Evolutionary conservation across 2,113 vertebrate genomes (phyloP).

Genomic region (Nannobrachium achirus): DNA sequence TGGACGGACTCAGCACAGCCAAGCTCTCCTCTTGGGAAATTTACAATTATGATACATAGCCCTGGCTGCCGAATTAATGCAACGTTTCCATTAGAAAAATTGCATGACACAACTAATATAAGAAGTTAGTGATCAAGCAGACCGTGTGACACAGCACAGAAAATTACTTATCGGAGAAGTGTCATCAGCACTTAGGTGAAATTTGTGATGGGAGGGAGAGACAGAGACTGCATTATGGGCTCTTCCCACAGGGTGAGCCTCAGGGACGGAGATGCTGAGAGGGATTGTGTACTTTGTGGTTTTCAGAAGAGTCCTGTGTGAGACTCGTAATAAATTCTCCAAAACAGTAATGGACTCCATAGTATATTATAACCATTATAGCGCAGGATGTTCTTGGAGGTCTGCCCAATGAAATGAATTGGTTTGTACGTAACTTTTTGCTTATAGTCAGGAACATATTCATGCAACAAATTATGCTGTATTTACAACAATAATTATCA

Average conservation of each 20-base stretch:
- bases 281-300: not conserved
- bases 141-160: constrained; percentile 62
- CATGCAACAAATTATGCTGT: constrained; percentile 40
- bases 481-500: constrained; percentile 51
- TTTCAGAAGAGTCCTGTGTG: constrained; percentile 2
- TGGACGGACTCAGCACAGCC: constrained; percentile 7
- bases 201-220: constrained; percentile 49
- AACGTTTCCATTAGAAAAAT: constrained; percentile 80
- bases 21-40: constrained; percentile 37
- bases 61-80: constrained; percentile 66
- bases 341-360: constrained; percentile 25
- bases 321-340: constrained; percentile 25
- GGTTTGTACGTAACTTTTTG: constrained; percentile 15
- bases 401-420: not conserved
- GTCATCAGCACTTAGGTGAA: constrained; percentile 67
- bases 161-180: constrained; percentile 75
- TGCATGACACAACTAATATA: constrained; percentile 74
- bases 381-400: not conserved
- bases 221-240: constrained; percentile 12
- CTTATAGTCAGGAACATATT: constrained; percentile 7
- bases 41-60: constrained; percentile 58
- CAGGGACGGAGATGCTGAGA: not conserved
- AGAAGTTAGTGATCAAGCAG: constrained; percentile 69
- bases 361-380: constrained; percentile 9
- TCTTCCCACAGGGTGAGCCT: not conserved